Conservation (phyloP, 92 coral and sea anemone genomes). For the Palythoa grandis region DNA sequence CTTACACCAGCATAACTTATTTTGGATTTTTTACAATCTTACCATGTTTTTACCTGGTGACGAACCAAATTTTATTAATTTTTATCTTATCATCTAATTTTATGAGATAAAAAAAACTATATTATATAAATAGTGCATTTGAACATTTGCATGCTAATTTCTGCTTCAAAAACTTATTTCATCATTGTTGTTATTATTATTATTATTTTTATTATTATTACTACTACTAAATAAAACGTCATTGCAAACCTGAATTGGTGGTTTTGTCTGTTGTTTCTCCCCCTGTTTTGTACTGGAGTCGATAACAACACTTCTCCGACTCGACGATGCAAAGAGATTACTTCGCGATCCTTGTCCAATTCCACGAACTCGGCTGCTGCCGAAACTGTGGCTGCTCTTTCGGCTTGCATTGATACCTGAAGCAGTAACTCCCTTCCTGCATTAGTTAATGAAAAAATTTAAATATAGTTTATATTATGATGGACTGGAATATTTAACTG, state of each 20-base stretch:
- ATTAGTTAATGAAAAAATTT: not conserved
- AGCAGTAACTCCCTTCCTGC: conserved; percentile 60
- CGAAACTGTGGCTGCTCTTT: conserved; percentile 97
- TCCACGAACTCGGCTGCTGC: conserved; percentile 77
- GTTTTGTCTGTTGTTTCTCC: conserved; percentile 80
- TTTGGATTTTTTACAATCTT: too few species aligned
- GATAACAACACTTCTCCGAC: conserved; percentile 87
- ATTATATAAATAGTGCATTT: too few species aligned
- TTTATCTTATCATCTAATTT: too few species aligned
- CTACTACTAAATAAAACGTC: not conserved
- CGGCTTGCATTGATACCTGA: conserved; percentile 78
- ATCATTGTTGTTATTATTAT: not conserved
- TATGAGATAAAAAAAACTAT: too few species aligned
- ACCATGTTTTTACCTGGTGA: too few species aligned
- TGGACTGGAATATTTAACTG: too few species aligned
- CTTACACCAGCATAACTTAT: too few species aligned
- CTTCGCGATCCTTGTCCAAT: conserved; percentile 82
- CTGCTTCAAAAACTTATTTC: too few species aligned
- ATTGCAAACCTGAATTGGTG: conserved; percentile 80
- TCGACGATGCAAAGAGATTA: conserved; percentile 84
- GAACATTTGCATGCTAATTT: too few species aligned
- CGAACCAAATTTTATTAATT: too few species aligned
- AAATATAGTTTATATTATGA: too few species aligned
- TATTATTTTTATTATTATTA: not conserved
- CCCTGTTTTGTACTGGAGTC: conserved; percentile 65